Percentiles rank a stretch among this genome's conserved stretches.
phyloP scores from a whole-genome alignment of 2,888 invertebrate genomes.

The Sussaba pulchella region DNA sequence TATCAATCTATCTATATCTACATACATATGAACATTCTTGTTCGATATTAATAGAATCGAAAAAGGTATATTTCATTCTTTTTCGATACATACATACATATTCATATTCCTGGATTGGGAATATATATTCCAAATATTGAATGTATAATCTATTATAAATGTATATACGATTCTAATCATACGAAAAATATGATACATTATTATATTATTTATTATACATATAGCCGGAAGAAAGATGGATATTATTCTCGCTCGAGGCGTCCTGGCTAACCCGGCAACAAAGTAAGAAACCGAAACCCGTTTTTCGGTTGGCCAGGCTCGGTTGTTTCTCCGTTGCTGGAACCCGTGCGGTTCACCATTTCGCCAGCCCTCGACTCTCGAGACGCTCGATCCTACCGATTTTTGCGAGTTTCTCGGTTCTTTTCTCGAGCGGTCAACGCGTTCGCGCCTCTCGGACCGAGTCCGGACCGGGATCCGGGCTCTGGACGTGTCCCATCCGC shows the following conservation, averaged over 20 bases:
- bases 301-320: slow-evolving; percentile 57
- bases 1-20: too few relatives aligned
- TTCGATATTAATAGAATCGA: too few relatives aligned
- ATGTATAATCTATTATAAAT: too few relatives aligned
- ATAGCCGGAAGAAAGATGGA: not conserved
- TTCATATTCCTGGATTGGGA: too few relatives aligned
- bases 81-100: too few relatives aligned
- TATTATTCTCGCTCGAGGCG: slow-evolving; percentile 56
- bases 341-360: slow-evolving; percentile 54
- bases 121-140: too few relatives aligned
- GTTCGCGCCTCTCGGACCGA: slow-evolving; percentile 19
- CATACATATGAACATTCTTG: too few relatives aligned
- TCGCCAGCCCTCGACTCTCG: slow-evolving; percentile 40
- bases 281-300: slow-evolving; percentile 62
- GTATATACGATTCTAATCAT: too few relatives aligned
- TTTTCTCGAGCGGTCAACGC: slow-evolving; percentile 38
- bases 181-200: too few relatives aligned
- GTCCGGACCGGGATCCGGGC: not conserved
- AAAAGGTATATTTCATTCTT: too few relatives aligned
- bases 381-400: slow-evolving; percentile 26
- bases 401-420: slow-evolving; percentile 32
- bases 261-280: slow-evolving; percentile 61
- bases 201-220: not conserved
- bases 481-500: not conserved
- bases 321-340: slow-evolving; percentile 53